Base-by-base conservation (phyloP, 2,888 invertebrate species). In the Scaptomyza cyrtandrae region DNA sequence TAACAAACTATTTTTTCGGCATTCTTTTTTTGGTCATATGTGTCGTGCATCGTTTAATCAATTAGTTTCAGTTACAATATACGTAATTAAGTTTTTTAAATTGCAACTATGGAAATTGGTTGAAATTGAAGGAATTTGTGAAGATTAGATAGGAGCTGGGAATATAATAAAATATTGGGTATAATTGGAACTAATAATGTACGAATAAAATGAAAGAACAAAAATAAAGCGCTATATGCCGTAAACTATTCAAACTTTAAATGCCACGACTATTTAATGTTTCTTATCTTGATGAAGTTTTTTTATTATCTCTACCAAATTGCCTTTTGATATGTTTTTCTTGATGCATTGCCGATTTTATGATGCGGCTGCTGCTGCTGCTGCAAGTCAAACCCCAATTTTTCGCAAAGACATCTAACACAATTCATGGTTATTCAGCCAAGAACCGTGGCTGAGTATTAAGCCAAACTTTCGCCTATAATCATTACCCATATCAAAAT, bases 401-500 rank as follows among this genome's bases (percentile, higher is more conserved):
- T 39, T 16, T 33, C 33, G 16, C 41, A 16, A 41, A 35, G 62
- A 39, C 24, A 59, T 58, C 52, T 19, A 39, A 50, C 65, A 71
- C 70, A 70, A 85, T 54, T 81, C 85, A 75, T 61, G 71, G 67
- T 62, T 59, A 57, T 59, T 41, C 50, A 27, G 29, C 7, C 39
- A 49, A 46, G 31, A 46, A 27, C 6, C 60, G 33, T 57, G 56
- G 75, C 64, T 68, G 75, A 68, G 84, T 75, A 81, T 81, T 75
- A 81, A 57, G 61, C 55, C 52, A 84, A 84, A 75, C 33, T 80
- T 75, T 71, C 52, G 65, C 67, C 86, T 80, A 86, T 83, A 75
- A 75, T 86, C 80, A 86, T 81, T 84, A 75, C 63, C 82, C 75
- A 61, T 78, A 86, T 86, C 86, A 84, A 73, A 71, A 73, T 75